Evolutionary conservation across 2,888 invertebrate genomes (phyloP), one percentile per base, ranked within the genome.

Genomic region (Cynaeus angustus): DNA sequence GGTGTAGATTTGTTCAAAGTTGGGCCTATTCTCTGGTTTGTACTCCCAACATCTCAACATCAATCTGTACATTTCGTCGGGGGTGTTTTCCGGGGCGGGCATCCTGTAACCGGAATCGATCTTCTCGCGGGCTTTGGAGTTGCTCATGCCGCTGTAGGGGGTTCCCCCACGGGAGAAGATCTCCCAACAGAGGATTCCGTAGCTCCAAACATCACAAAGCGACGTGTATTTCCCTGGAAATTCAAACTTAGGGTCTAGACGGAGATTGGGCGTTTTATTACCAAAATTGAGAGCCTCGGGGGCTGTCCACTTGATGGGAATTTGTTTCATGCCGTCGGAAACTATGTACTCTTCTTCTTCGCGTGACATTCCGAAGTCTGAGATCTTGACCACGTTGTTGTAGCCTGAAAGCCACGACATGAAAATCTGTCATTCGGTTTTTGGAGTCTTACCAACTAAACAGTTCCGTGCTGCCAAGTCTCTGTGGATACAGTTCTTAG

Each of bases 231-330:
- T 96, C 64, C 94, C 95, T 94, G 12, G 10, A 41, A 41, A 37
- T 37, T 7, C 1, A n/a, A n/a, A n/a, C n/a, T n/a, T n/a, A n/a
- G n/a, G n/a, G n/a, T n/a, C n/a, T n/a, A n/a, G n/a, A n/a, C n/a
- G 46, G 48, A 28, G 2, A 72, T 41, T 21, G 41, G 10, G 1
- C 26, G 30, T 26, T 61, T 53, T 30, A 28, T 86, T 83, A 91
- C 97, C 97, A 83, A 95, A 97, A 86, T 97, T 97, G 8, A 98
- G 87, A 1, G 98, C 97, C 86, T 98, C 98, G 0, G 98, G 98
- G 1, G 98, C 97, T 0, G 98, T 98, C 98, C 98, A 98, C 85
- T 98, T 98, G 71, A 98, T 97, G 0, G 98, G 98, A 78, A 98
- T 98, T 87, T 98, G 97, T 86, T 98, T 98, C 95, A 98, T 96